Evolutionary conservation across 37 sponge, comb jelly and placozoan genomes (phyloP).

Genomic region (Spongilla lacustris): DNA sequence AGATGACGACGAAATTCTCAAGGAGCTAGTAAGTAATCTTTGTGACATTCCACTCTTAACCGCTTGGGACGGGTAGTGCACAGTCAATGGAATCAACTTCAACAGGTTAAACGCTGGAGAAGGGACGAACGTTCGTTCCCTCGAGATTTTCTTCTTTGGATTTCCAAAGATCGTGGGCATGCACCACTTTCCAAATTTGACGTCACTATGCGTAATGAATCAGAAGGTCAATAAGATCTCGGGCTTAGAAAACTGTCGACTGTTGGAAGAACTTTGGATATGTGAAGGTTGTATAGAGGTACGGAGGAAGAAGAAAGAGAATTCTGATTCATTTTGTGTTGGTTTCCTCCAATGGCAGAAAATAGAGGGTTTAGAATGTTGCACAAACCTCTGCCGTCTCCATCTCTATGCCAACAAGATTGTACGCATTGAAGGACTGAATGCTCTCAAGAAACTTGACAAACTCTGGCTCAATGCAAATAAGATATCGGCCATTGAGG

Average conservation of each 20-base stretch:
- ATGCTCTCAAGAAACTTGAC: conserved; percentile 54
- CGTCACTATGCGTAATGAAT: conserved; percentile 63
- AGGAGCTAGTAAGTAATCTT: conserved; percentile 1
- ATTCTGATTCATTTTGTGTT: too few species aligned
- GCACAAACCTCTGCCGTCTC: conserved; percentile 55
- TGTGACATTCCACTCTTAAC: neutral
- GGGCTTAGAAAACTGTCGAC: conserved; percentile 58
- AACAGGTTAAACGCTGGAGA: conserved; percentile 30
- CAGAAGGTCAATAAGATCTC: conserved; percentile 65
- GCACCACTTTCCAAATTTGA: conserved; percentile 67
- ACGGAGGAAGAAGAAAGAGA: too few species aligned
- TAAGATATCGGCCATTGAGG: conserved; percentile 72
- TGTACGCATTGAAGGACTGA: conserved; percentile 65
- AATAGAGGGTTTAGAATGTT: conserved; percentile 67
- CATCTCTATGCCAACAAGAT: conserved; percentile 84
- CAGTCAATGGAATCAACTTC: conserved; percentile 65
- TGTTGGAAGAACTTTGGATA: conserved; percentile 85
- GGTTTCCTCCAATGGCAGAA: conserved; percentile 18
- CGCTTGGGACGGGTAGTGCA: conserved; percentile 40
- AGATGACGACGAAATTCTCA: conserved; percentile 7
- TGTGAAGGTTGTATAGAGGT: conserved; percentile 80
- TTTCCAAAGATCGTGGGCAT: conserved; percentile 67
- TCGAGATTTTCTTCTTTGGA: conserved; percentile 95
- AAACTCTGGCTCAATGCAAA: conserved; percentile 88
- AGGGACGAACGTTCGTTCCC: conserved; percentile 42